Evolutionary conservation across 2,888 invertebrate species (phyloP).

Genomic region (Diploptera punctata): DNA sequence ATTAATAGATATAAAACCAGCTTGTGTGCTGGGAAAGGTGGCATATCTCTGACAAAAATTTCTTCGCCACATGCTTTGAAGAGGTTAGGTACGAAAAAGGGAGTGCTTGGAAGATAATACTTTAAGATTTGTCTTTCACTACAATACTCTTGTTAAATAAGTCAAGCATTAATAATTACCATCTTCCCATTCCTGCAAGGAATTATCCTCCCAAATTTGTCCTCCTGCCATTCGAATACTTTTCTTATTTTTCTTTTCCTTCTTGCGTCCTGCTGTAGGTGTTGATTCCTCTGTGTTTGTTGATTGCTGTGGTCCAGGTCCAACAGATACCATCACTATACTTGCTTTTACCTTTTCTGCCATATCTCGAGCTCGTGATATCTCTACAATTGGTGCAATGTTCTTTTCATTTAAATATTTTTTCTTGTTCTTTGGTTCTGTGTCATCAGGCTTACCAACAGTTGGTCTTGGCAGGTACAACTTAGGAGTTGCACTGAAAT

Average conservation of each 20-base stretch:
- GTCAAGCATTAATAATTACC: constrained; percentile 55
- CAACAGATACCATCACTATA: constrained; percentile 32
- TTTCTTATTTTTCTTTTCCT: constrained; percentile 69
- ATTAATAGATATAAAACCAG: no score
- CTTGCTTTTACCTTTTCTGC: constrained; percentile 52
- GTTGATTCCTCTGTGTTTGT: constrained; percentile 46
- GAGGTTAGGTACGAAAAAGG: no score
- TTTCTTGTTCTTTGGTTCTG: constrained; percentile 7
- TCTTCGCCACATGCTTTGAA: no score
- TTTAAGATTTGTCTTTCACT: no score
- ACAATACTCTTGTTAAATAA: no score
- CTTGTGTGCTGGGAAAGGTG: no score
- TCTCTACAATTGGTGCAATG: background rate
- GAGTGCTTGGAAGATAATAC: no score
- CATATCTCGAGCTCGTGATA: constrained; percentile 23
- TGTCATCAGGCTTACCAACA: constrained; percentile 47
- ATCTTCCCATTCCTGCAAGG: constrained; percentile 95
- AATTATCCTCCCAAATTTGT: constrained; percentile 94
- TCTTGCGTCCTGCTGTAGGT: constrained; percentile 47
- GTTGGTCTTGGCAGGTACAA: constrained; percentile 50
- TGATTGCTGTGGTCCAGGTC: constrained; percentile 16
- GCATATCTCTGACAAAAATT: no score
- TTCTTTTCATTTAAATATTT: background rate
- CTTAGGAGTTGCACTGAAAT: constrained; percentile 56
- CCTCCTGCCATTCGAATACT: constrained; percentile 93